phyloP scores from a whole-genome alignment of 2,113 vertebrate species.

The Progne subis region DNA sequence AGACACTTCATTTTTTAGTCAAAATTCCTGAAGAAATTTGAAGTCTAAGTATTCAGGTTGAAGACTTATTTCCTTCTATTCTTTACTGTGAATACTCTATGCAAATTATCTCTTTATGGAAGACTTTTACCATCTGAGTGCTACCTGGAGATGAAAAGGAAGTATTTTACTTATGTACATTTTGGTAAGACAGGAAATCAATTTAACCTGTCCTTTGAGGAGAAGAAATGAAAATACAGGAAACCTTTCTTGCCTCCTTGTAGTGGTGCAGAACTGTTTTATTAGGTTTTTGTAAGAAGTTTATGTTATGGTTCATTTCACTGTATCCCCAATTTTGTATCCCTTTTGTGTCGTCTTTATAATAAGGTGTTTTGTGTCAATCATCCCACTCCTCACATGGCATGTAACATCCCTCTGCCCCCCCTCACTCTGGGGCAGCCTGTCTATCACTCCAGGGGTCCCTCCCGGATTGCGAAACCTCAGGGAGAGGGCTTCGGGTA shows the following conservation, averaged over 20 bases:
- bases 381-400: too few species aligned
- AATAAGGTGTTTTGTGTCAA: too few species aligned
- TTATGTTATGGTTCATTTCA: too few species aligned
- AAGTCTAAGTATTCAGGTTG: background rate
- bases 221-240: background rate
- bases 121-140: background rate
- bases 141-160: background rate
- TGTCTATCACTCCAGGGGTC: too few species aligned
- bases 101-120: background rate
- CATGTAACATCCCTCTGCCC: too few species aligned
- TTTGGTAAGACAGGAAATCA: background rate
- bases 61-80: background rate
- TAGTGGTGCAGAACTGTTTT: too few species aligned
- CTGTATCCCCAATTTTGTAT: too few species aligned
- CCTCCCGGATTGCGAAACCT: too few species aligned
- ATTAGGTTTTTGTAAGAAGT: too few species aligned
- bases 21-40: background rate
- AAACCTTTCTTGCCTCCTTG: background rate
- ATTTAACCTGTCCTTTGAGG: background rate
- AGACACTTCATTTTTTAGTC: background rate
- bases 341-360: too few species aligned
- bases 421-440: too few species aligned
- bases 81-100: background rate
- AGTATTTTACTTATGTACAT: background rate
- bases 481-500: too few species aligned